Evolutionary conservation across 2,888 invertebrate species (phyloP).

Genomic region (Sturmia bella): DNA sequence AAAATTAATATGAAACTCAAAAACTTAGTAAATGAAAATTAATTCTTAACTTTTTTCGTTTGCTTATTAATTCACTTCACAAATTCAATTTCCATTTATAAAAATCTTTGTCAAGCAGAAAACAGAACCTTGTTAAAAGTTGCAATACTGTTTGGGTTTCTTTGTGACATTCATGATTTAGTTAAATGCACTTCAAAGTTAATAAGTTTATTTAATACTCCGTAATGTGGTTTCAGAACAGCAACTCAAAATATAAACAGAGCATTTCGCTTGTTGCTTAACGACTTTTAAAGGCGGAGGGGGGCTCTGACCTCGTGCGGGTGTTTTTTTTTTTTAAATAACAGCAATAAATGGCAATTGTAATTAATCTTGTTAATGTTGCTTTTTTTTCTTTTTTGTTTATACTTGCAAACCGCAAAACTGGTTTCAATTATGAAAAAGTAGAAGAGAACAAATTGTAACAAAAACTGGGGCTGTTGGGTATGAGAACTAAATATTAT

Average conservation of each 20-base stretch:
- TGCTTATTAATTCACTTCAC: background rate
- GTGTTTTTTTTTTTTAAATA: conserved; percentile 37
- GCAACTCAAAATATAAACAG: background rate
- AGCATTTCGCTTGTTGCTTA: background rate
- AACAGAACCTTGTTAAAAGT: background rate
- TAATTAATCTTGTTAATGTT: conserved; percentile 48
- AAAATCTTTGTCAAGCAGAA: background rate
- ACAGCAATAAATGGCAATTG: conserved; percentile 46
- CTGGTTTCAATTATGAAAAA: conserved; percentile 34
- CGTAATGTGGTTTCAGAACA: conserved; percentile 30
- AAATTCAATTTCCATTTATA: background rate
- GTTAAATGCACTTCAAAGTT: conserved; percentile 31
- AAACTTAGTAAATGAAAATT: too few relatives aligned
- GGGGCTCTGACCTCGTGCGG: conserved; percentile 47
- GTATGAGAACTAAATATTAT: background rate
- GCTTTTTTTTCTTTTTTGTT: conserved; percentile 2
- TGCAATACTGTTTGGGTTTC: conserved; percentile 27
- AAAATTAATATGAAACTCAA: too few relatives aligned
- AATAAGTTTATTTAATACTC: conserved; percentile 31
- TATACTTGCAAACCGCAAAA: conserved; percentile 49
- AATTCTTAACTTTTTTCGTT: background rate
- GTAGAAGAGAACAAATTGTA: background rate
- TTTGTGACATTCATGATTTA: conserved; percentile 42
- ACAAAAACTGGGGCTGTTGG: conserved; percentile 7
- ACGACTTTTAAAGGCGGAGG: background rate